A percentile compares a stretch with the other conserved stretches of the same genome.
phyloP scores from a whole-genome alignment of 2,888 invertebrate genomes.

The Hylaea fasciaria region DNA sequence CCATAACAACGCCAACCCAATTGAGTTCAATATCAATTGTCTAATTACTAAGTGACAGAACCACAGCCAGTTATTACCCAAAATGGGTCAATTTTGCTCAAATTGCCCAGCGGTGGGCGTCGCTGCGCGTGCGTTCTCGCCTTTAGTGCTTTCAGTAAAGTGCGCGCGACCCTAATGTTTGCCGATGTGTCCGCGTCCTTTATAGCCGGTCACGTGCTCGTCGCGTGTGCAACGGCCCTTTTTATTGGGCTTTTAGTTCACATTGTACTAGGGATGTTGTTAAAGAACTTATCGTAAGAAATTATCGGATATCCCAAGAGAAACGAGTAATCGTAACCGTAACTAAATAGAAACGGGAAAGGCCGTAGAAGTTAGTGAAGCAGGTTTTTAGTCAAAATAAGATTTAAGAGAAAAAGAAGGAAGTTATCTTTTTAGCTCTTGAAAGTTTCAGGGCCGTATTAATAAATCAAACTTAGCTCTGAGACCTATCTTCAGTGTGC shows the following conservation, averaged over 20 bases:
- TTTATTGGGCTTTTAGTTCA: constrained; percentile 61
- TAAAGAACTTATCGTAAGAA: too few relatives aligned
- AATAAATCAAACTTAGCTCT: too few relatives aligned
- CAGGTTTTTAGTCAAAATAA: too few relatives aligned
- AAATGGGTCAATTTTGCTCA: constrained; percentile 54
- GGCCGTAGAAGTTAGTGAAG: too few relatives aligned
- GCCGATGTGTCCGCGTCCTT: constrained; percentile 51
- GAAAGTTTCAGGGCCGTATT: too few relatives aligned
- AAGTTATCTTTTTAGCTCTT: too few relatives aligned
- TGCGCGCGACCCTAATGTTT: constrained; percentile 55
- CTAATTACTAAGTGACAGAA: constrained; percentile 18
- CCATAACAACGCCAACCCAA: background rate
- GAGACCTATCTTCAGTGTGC: too few relatives aligned
- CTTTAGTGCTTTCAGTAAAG: constrained; percentile 46
- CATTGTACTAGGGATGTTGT: background rate
- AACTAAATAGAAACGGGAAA: too few relatives aligned
- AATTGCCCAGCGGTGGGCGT: constrained; percentile 64
- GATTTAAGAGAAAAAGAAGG: too few relatives aligned
- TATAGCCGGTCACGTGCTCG: constrained; percentile 60
- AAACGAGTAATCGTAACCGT: too few relatives aligned
- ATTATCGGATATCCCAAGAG: too few relatives aligned
- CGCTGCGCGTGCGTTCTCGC: constrained; percentile 54
- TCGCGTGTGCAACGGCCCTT: constrained; percentile 69
- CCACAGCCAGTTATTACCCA: constrained; percentile 22
- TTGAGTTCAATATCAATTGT: background rate